Conservation (phyloP, 23 tunicate genomes). For the Oikopleura dioica region DNA sequence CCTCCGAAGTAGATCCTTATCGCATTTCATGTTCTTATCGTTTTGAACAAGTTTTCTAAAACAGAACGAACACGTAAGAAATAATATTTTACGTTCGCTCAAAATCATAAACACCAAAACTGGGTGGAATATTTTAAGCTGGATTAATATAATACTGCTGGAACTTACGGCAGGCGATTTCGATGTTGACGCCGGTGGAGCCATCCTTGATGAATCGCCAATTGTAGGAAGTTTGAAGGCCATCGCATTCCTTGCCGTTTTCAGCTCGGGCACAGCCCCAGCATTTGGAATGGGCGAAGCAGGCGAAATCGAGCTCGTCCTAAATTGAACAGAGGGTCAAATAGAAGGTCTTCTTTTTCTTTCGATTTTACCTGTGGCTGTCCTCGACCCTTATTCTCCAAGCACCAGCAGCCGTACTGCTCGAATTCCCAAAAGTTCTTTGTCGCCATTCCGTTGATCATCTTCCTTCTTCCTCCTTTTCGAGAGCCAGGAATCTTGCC, state of each 20-base stretch:
- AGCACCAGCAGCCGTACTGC: conserved; percentile 4
- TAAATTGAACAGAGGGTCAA: too few relatives aligned
- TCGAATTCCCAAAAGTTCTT: neutral
- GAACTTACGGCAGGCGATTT: neutral
- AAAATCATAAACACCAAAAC: too few relatives aligned
- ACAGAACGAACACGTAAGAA: too few relatives aligned
- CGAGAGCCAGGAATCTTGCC: neutral
- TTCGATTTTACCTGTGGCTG: too few relatives aligned
- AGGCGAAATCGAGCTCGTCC: conserved; percentile 6
- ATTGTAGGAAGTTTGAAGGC: neutral
- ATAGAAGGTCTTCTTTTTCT: too few relatives aligned
- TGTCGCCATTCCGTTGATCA: neutral
- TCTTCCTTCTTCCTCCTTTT: neutral
- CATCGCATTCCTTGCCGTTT: neutral
- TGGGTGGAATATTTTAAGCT: too few relatives aligned
- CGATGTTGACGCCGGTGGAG: neutral
- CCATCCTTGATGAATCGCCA: neutral
- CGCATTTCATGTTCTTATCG: too few relatives aligned
- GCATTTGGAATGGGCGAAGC: conserved; percentile 1
- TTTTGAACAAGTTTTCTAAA: too few relatives aligned
- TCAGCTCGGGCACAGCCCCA: conserved; percentile 6
- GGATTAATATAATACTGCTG: neutral
- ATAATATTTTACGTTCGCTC: too few relatives aligned
- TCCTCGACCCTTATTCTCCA: conserved; percentile 5
- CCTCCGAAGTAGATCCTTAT: too few relatives aligned